phyloP scores from a whole-genome alignment of 2,797 vertebrate genomes.

The Gadopsis marmoratus region DNA sequence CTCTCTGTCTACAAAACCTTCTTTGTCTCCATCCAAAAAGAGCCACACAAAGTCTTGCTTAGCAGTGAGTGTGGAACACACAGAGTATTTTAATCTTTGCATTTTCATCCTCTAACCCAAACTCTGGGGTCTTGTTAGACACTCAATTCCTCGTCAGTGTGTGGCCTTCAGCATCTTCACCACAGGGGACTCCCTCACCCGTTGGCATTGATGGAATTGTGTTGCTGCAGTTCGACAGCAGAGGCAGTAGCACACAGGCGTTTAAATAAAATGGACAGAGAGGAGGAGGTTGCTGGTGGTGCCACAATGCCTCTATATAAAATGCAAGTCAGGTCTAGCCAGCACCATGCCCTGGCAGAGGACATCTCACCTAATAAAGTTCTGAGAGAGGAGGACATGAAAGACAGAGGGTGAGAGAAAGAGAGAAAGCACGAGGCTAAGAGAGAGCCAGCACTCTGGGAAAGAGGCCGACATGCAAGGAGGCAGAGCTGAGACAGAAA shows the following conservation, averaged over 20 bases:
- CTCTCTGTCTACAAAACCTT: slow-evolving; percentile 7
- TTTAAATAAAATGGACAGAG: slow-evolving; percentile 50
- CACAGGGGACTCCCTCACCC: slow-evolving; percentile 54
- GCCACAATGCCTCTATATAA: slow-evolving; percentile 32
- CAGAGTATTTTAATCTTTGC: slow-evolving; percentile 61
- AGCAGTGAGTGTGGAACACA: slow-evolving; percentile 47
- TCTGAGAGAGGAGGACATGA: slow-evolving; percentile 47
- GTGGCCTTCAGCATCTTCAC: slow-evolving; percentile 45
- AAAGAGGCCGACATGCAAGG: slow-evolving; percentile 27
- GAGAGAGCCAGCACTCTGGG: slow-evolving; percentile 13
- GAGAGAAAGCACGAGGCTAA: slow-evolving; percentile 2
- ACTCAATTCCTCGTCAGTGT: slow-evolving; percentile 69
- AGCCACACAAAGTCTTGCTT: slow-evolving; percentile 12
- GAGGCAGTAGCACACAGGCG: slow-evolving; percentile 41
- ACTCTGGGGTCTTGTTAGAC: slow-evolving; percentile 78
- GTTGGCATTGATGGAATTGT: slow-evolving; percentile 60
- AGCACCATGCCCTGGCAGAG: slow-evolving; percentile 21
- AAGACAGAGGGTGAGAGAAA: slow-evolving; percentile 19
- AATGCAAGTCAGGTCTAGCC: slow-evolving; percentile 57
- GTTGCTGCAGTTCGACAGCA: slow-evolving; percentile 67
- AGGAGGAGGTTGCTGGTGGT: slow-evolving; percentile 10
- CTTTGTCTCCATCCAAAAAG: slow-evolving; percentile 22
- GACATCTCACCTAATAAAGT: slow-evolving; percentile 74
- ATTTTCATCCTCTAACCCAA: slow-evolving; percentile 68
- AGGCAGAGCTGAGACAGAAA: slow-evolving; percentile 39